These are phyloP conservation scores for Palythoa caribaeorum DNA, from an alignment of 92 coral and sea anemone genomes.

Conservation along the genomic window DNA sequence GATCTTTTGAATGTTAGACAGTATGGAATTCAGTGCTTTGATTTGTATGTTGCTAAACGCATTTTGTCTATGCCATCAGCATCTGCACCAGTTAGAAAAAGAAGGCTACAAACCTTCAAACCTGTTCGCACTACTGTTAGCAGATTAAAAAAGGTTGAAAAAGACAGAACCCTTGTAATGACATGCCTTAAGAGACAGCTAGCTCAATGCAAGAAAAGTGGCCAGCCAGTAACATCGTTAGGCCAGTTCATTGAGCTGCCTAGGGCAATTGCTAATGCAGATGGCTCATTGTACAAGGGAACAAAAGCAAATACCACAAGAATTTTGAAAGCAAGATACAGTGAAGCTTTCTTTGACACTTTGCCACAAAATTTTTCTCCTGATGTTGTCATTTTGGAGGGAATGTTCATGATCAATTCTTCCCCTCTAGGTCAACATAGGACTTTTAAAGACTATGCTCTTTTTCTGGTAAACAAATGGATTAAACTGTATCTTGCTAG, in stretches of 20 bases:
- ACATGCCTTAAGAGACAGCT: slow-evolving; percentile 9
- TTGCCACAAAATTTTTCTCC: slow-evolving; percentile 6
- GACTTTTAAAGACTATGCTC: slow-evolving; percentile 16
- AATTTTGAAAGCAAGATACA: slow-evolving; percentile 6
- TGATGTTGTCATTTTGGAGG: slow-evolving; percentile 3
- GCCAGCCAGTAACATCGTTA: not conserved
- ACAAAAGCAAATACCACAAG: slow-evolving; percentile 21
- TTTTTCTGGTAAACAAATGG: slow-evolving; percentile 13
- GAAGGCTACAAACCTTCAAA: slow-evolving; percentile 19
- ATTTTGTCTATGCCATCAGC: not conserved
- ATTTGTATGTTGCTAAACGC: not conserved
- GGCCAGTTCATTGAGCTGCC: slow-evolving; percentile 17
- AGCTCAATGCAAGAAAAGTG: not conserved
- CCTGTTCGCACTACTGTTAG: not conserved
- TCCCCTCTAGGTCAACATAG: not conserved
- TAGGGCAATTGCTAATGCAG: slow-evolving; percentile 27
- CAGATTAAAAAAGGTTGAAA: slow-evolving; percentile 6
- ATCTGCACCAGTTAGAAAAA: not conserved
- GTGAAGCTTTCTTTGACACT: not conserved
- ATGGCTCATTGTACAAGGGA: not conserved
- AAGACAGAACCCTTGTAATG: slow-evolving; percentile 15
- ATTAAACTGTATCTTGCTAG: not conserved
- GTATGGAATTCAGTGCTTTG: not conserved
- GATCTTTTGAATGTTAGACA: slow-evolving; percentile 19
- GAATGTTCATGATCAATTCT: slow-evolving; percentile 20